Evolutionary conservation across 2,113 vertebrate species (phyloP), one percentile per base, ranked within the genome.

Genomic region (Serinus canaria): DNA sequence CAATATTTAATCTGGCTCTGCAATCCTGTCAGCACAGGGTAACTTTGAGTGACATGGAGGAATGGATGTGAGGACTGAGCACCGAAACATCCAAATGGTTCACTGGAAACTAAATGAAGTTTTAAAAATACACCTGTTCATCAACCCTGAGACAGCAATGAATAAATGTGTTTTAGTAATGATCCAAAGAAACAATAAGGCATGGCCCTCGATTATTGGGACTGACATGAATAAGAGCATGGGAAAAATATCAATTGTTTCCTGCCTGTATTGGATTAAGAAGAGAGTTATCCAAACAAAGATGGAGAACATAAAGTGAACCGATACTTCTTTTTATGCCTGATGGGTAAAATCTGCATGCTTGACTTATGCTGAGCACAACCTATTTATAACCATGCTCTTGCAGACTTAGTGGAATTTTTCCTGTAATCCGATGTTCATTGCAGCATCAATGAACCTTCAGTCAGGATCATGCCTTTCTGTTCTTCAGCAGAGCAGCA

Each of bases 71-170:
- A 82, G 62, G 62, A 79, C 81, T 6, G 1, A 91, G 31, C n/a
- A 76, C 60, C 10, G 33, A 75, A 91, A 81, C 37, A 75, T 60
- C n/a, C 58, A 81, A 59, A 74, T 30, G 60, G 77, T 49, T 89
- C 80, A 72, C 64, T 64, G 83, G 33, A 94, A 90, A 58, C 41
- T 59, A 73, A 84, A 89, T 70, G n/a, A 90, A 90, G 89, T 80
- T 79, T 89, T 87, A 84, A 76, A 90, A 39, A 73, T 30, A 59
- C 37, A 87, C 67, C 89, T 89, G 66, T 62, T 92, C 62, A 58
- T 83, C 86, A 76, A 5, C 23, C 33, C 41, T 44, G n/a, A 95
- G 55, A 88, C 82, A 91, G 78, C 37, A 66, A 8, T 58, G 70
- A 87, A 64, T 84, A 75, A 75, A 83, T 58, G 10, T 62, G 22